A percentile compares a stretch with the other conserved stretches of the same genome.
These are phyloP conservation scores for Drosophila pruinosa DNA, from an alignment of 1,140 invertebrate species.

Conservation along the genomic window DNA sequence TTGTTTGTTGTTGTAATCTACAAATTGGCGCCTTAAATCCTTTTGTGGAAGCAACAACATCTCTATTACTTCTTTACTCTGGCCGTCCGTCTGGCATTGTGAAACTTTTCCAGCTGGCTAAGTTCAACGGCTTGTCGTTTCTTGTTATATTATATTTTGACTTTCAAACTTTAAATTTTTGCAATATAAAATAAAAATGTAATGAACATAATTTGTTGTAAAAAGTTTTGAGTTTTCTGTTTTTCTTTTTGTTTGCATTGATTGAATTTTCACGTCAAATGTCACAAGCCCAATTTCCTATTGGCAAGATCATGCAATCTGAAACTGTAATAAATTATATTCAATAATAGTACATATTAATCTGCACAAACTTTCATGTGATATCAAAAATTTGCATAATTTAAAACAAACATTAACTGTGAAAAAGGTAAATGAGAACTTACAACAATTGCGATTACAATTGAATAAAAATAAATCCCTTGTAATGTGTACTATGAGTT, in stretches of 20 bases:
- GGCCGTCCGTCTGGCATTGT: conserved; percentile 21
- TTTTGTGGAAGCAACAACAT: conserved; percentile 1
- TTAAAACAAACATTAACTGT: conserved; percentile 9
- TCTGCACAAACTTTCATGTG: neutral
- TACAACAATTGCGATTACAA: conserved; percentile 9
- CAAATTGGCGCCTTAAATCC: conserved; percentile 64
- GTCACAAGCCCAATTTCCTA: no score
- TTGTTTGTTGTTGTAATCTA: conserved; percentile 48
- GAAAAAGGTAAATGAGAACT: conserved; percentile 4
- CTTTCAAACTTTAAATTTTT: conserved; percentile 52
- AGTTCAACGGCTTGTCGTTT: conserved; percentile 38
- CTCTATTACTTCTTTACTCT: neutral
- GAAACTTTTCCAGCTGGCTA: conserved; percentile 45
- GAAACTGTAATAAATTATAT: conserved; percentile 11
- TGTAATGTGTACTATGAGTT: conserved; percentile 50
- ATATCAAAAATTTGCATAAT: conserved; percentile 15
- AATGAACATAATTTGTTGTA: conserved; percentile 8
- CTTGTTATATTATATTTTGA: conserved; percentile 23
- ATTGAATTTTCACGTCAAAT: conserved; percentile 28
- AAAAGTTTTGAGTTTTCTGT: conserved; percentile 5
- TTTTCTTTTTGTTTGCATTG: neutral
- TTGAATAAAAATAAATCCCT: conserved; percentile 54
- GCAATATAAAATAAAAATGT: conserved; percentile 13
- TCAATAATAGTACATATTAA: conserved; percentile 6
- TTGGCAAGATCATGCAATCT: no score